Evolutionary conservation across 2,113 vertebrate genomes (phyloP), one percentile per base, ranked within the genome.

Genomic region (Litocranius walleri): DNA sequence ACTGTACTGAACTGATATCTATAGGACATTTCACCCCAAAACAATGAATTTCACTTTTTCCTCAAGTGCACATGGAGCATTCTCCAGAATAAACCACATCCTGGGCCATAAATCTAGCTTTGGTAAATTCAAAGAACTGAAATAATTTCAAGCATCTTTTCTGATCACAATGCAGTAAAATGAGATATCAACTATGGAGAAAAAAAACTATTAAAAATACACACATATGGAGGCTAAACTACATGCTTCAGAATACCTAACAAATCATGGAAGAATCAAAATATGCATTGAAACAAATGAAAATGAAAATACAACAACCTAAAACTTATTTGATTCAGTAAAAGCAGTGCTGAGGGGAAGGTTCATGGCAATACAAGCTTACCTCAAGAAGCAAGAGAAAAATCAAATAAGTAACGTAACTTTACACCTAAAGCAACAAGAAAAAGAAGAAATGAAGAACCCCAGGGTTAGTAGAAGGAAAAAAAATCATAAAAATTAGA

Each of bases 141-240:
- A 67, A 19, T n/a, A n/a, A 67, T 67, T 67, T 67, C 64, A 67
- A 67, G 16, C 64, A n/a, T 67, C 3, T n/a, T n/a, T n/a, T 67
- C 64, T n/a, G 33, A 67, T 67, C 64, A 67, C 8, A 19, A 19
- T n/a, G 64, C 33, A 19, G 33, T 67, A 67, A 67, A 67, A 67
- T 67, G n/a, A 67, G 16, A 67, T 19, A 33, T 67, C 33, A n/a
- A 19, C 33, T n/a, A 19, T 0, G 3, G 30, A 15, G 6, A 0
- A 17, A 1, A 7, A 3, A 33, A n/a, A 19, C 8, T 67, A 67
- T 36, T 67, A 36, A 67, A 67, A 21, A 67, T 67, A 36, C 64
- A 67, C 7, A n/a, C 33, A 67, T 67, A 67, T 36, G 17, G 17
- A 67, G 4, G 64, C 33, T 67, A 67, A 36, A 67, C 33, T 36